Evolutionary conservation across 1,140 invertebrate genomes (phyloP).

Genomic region (Tetraneura akinire): DNA sequence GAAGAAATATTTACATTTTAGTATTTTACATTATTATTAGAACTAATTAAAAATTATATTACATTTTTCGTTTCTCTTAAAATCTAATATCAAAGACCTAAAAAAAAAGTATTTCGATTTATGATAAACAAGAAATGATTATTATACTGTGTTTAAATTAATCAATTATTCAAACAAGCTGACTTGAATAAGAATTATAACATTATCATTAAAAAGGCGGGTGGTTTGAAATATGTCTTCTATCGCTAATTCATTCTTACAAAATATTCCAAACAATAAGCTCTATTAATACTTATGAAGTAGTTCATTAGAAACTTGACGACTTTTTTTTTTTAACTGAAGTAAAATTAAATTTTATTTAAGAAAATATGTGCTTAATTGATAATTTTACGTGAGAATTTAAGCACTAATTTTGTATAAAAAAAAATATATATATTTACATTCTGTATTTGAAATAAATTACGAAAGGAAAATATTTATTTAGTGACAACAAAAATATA

Average conservation of each 20-base stretch:
- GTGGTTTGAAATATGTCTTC: background rate
- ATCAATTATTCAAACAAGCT: background rate
- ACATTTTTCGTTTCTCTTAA: too few species aligned
- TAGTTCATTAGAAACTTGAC: background rate
- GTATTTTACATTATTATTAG: too few species aligned
- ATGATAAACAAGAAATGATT: too few species aligned
- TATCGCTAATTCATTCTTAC: background rate
- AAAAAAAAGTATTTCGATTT: too few species aligned
- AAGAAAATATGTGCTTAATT: too few species aligned
- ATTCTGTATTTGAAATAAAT: background rate
- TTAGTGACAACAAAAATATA: background rate
- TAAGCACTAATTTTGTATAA: too few species aligned
- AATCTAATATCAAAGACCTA: too few species aligned
- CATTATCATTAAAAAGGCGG: background rate
- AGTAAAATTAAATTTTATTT: too few species aligned
- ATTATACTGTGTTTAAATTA: too few species aligned
- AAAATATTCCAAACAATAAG: background rate
- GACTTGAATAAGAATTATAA: background rate
- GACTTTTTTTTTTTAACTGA: background rate
- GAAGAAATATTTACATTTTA: too few species aligned
- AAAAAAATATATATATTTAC: background rate
- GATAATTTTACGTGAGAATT: too few species aligned
- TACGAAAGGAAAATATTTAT: constrained; percentile 9
- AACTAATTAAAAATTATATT: too few species aligned
- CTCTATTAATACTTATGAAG: background rate